These are phyloP conservation scores for Dromococcyx pavoninus DNA, from an alignment of 2,797 vertebrate species.

Conservation along the genomic window DNA sequence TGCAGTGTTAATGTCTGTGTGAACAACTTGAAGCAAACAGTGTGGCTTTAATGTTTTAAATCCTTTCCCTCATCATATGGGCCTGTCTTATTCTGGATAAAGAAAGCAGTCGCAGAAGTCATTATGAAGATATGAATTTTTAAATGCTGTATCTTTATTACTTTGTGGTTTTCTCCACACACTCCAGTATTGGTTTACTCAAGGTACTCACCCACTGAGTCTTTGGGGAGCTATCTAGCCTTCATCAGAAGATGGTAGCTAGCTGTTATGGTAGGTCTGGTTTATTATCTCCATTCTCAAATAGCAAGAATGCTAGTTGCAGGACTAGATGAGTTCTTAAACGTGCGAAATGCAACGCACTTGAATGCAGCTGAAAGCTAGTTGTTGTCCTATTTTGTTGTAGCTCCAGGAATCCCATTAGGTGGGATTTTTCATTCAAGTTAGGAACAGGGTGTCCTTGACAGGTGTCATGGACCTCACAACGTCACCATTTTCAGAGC, in stretches of 20 bases:
- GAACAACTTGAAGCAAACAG: background rate
- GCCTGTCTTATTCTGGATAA: background rate
- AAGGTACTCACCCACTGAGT: background rate
- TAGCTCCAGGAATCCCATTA: background rate
- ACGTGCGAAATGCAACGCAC: background rate
- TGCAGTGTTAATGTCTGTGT: background rate
- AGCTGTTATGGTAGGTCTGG: background rate
- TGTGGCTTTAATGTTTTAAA: background rate
- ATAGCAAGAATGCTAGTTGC: background rate
- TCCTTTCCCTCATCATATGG: background rate
- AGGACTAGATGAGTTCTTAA: background rate
- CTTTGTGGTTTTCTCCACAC: background rate
- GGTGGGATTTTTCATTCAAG: background rate
- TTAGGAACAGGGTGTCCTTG: background rate
- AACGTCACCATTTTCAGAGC: accelerated
- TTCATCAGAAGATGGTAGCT: background rate
- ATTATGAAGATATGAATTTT: conserved; percentile 11
- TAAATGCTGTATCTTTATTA: conserved; percentile 16
- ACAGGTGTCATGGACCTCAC: background rate
- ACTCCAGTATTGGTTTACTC: background rate
- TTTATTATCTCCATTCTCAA: background rate
- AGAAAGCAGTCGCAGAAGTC: background rate
- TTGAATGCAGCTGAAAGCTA: background rate
- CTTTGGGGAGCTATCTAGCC: background rate
- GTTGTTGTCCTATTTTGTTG: accelerated